Conservation (phyloP, 2,888 invertebrate genomes). For the Choreutis nemorana region DNA sequence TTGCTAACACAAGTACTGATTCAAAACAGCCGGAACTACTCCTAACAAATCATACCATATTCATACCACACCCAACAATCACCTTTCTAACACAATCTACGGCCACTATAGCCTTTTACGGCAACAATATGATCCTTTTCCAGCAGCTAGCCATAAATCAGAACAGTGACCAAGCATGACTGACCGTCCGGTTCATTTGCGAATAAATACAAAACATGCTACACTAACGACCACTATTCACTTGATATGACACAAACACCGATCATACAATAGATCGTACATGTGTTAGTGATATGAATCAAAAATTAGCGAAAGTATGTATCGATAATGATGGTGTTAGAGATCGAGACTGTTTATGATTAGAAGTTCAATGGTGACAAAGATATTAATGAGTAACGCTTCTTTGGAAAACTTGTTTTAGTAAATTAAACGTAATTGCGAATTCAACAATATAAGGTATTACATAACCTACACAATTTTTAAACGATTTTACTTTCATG, state of each 20-base stretch:
- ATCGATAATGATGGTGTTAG: no score
- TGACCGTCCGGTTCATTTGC: conserved; percentile 26
- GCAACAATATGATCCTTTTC: conserved; percentile 12
- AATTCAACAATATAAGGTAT: no score
- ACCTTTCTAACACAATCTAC: conserved; percentile 4
- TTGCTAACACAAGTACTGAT: conserved; percentile 7
- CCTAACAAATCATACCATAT: conserved; percentile 10
- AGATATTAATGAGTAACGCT: no score
- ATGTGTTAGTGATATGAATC: conserved; percentile 15
- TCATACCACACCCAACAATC: conserved; percentile 9
- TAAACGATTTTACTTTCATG: no score
- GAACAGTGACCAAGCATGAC: conserved; percentile 42
- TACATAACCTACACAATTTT: no score
- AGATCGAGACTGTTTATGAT: conserved; percentile 1
- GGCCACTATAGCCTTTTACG: conserved; percentile 8
- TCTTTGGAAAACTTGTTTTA: no score
- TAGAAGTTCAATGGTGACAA: conserved; percentile 8
- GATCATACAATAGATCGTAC: conserved; percentile 14
- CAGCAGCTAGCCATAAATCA: conserved; percentile 30
- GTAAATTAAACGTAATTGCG: no score
- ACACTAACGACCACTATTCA: conserved; percentile 58
- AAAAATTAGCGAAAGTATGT: conserved; percentile 21
- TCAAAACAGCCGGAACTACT: conserved; percentile 8
- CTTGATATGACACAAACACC: conserved; percentile 20
- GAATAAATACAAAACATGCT: conserved; percentile 36